Evolutionary conservation across 1,140 invertebrate species (phyloP).

Genomic region (Mercenaria mercenaria): DNA sequence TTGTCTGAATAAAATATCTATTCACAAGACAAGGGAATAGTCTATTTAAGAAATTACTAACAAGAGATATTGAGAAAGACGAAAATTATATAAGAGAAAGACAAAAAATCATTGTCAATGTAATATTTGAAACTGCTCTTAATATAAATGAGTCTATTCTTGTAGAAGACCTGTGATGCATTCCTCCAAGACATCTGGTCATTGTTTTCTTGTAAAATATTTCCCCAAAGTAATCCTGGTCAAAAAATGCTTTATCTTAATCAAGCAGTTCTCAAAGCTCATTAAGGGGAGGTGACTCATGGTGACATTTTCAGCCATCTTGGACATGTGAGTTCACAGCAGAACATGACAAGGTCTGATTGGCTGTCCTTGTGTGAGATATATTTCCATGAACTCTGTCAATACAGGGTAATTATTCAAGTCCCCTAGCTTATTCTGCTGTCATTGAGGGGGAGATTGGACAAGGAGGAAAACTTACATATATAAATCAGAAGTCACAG

Average conservation of each 20-base stretch:
- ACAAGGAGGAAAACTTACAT: background rate
- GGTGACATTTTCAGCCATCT: conserved; percentile 12
- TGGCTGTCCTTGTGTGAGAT: conserved; percentile 19
- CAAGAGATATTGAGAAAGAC: too few species aligned
- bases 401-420: conserved; percentile 52
- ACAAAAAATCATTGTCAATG: too few species aligned
- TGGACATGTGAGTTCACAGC: conserved; percentile 23
- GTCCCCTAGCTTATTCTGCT: conserved; percentile 27
- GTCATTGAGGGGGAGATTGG: background rate
- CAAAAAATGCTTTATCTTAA: conserved; percentile 46
- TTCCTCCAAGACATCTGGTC: background rate
- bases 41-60: background rate
- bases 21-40: background rate
- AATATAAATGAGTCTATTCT: background rate
- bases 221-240: background rate
- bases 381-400: conserved; percentile 58
- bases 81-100: too few species aligned
- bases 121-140: too few species aligned
- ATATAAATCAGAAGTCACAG: conserved; percentile 26
- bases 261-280: conserved; percentile 9
- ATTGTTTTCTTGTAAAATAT: background rate
- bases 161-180: background rate
- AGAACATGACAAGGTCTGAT: conserved; percentile 16
- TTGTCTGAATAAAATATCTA: background rate
- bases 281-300: conserved; percentile 47